phyloP scores from a whole-genome alignment of 2,113 vertebrate species.

The Alligator mississippiensis region DNA sequence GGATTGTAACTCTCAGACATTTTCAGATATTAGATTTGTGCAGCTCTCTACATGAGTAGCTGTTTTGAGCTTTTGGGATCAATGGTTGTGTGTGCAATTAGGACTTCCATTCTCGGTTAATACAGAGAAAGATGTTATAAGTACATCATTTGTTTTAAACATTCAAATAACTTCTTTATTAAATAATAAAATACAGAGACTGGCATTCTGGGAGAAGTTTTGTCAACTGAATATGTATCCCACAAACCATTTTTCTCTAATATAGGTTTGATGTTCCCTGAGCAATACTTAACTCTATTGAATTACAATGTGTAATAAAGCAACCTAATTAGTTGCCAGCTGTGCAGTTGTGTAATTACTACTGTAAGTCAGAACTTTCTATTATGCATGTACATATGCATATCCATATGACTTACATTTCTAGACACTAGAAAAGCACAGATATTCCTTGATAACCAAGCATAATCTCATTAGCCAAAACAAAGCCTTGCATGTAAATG shows the following conservation, averaged over 20 bases:
- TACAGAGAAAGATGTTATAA: not conserved
- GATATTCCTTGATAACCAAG: not conserved
- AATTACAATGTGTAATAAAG: not conserved
- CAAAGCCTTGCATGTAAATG: not conserved
- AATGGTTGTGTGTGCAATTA: conserved; percentile 10
- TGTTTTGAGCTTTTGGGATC: conserved; percentile 51
- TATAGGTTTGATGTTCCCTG: conserved; percentile 17
- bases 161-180: conserved; percentile 30
- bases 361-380: not conserved
- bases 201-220: conserved; percentile 31
- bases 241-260: conserved; percentile 7
- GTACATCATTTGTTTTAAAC: not conserved
- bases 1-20: conserved; percentile 28
- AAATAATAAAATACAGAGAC: conserved; percentile 44
- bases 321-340: conserved; percentile 16
- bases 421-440: not conserved
- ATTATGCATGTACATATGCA: not conserved
- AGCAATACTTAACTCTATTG: not conserved
- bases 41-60: conserved; percentile 27
- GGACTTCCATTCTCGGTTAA: conserved; percentile 30
- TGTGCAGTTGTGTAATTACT: conserved; percentile 26
- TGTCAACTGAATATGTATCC: not conserved
- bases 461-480: not conserved
- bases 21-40: conserved; percentile 53
- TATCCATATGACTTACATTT: not conserved